These are phyloP conservation scores for Enteromius mattozi DNA, from an alignment of 2,797 vertebrate species.

Conservation along the genomic window DNA sequence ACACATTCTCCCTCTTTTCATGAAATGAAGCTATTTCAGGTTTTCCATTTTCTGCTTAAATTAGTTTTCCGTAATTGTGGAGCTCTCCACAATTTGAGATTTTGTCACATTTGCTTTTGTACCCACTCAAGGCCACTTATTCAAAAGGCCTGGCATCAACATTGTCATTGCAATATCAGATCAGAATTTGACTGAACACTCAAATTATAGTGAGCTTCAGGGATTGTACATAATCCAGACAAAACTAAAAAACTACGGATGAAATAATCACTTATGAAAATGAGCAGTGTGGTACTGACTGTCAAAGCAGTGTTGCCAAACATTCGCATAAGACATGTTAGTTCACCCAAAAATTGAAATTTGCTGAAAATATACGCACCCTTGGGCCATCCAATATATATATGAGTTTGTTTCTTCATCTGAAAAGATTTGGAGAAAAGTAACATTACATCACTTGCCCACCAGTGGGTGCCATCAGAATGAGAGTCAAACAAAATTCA, in stretches of 20 bases:
- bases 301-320: neutral
- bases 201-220: neutral
- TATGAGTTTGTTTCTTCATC: neutral
- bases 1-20: constrained; percentile 53
- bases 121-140: constrained; percentile 5
- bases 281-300: neutral
- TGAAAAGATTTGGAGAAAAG: neutral
- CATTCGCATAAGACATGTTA: neutral
- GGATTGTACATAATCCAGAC: neutral
- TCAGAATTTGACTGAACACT: neutral
- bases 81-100: neutral
- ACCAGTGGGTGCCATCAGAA: neutral
- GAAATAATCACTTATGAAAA: neutral
- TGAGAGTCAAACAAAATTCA: neutral
- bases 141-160: constrained; percentile 14
- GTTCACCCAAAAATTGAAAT: neutral
- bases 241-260: neutral
- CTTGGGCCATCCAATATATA: too few relatives aligned
- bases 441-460: neutral
- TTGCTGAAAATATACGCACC: too few relatives aligned
- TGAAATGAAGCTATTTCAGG: constrained; percentile 46
- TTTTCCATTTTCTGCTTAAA: constrained; percentile 48
- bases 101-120: constrained; percentile 8
- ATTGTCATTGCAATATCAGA: neutral
- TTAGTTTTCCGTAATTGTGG: too few relatives aligned